Conservation (phyloP, 2,797 vertebrate genomes). For the Monodelphis domestica region DNA sequence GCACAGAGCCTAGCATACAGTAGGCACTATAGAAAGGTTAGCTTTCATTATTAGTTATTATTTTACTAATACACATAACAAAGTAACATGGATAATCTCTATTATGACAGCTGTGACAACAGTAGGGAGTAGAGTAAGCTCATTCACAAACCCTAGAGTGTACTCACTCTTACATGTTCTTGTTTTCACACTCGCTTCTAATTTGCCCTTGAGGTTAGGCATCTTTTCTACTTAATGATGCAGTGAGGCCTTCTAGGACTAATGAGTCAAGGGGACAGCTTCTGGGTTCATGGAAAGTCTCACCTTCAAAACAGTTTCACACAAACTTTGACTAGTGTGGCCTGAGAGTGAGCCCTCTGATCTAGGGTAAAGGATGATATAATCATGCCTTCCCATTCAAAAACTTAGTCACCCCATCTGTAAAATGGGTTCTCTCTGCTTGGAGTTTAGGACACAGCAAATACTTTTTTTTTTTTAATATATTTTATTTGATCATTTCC, state of each 20-base stretch:
- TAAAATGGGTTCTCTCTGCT: neutral
- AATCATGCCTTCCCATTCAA: neutral
- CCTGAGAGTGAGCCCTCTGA: neutral
- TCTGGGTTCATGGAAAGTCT: neutral
- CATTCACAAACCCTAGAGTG: neutral
- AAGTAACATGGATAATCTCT: neutral
- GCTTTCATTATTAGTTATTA: neutral
- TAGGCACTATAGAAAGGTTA: neutral
- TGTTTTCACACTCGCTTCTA: neutral
- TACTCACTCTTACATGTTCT: neutral
- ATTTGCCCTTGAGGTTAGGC: neutral
- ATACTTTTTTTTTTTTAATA: no score
- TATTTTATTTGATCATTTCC: no score
- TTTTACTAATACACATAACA: neutral
- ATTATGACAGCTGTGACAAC: neutral
- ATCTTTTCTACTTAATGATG: neutral
- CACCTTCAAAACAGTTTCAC: neutral
- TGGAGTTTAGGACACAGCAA: neutral
- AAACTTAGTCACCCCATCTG: neutral
- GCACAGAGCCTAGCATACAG: neutral
- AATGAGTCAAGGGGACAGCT: neutral
- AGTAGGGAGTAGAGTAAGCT: neutral
- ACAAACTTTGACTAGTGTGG: neutral
- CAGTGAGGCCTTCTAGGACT: neutral
- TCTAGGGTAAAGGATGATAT: neutral